A percentile compares a stretch with the other conserved stretches of the same genome.
These are phyloP conservation scores for Drosophila meridionalis DNA, from an alignment of 2,888 invertebrate genomes.

Conservation along the genomic window DNA sequence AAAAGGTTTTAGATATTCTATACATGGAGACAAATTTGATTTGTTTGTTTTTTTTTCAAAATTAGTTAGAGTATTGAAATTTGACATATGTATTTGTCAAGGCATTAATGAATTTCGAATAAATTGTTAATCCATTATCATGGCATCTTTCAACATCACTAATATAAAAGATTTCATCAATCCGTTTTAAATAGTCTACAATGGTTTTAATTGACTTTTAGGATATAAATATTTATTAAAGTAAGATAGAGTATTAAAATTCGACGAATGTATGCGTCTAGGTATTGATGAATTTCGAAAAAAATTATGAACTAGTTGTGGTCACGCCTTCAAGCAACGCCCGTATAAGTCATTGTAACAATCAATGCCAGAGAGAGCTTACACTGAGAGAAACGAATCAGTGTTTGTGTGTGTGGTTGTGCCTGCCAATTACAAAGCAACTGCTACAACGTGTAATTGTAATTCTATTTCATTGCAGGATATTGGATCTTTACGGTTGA, in stretches of 20 bases:
- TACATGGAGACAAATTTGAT: not conserved
- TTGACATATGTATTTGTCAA: rapidly evolving
- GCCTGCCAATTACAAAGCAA: conserved; percentile 12
- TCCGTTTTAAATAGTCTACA: no score
- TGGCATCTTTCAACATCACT: no score
- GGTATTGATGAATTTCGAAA: not conserved
- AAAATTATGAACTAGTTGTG: not conserved
- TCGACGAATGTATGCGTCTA: not conserved
- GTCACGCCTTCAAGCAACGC: not conserved
- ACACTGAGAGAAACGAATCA: conserved; percentile 59
- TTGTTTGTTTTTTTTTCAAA: not conserved
- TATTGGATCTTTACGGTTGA: conserved; percentile 78
- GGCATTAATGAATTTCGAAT: not conserved
- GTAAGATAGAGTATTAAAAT: not conserved
- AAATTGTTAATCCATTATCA: not conserved
- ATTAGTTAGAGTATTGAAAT: not conserved
- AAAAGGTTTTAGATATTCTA: not conserved
- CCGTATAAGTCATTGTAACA: conserved; percentile 47
- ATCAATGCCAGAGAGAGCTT: conserved; percentile 50
- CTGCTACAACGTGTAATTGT: conserved; percentile 62
- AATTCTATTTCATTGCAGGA: conserved; percentile 74
- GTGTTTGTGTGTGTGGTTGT: not conserved
- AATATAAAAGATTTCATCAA: not conserved
- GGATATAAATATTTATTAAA: not conserved
- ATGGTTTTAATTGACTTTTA: not conserved